Base-by-base conservation (phyloP, 2,888 invertebrate species). In the Acrocyrtus sp. region DNA sequence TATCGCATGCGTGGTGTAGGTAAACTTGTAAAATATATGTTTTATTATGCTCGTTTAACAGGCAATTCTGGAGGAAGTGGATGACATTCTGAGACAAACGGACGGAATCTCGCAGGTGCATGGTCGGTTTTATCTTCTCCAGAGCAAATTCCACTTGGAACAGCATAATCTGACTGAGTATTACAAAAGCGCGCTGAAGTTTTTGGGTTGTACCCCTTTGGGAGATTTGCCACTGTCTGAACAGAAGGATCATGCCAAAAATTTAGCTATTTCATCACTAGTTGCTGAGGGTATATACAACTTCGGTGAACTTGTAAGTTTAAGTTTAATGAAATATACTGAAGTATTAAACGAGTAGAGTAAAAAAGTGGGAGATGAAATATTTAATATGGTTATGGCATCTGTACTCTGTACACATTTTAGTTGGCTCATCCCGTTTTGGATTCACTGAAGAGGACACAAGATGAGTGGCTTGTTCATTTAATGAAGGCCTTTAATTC, bases 271-370 rank as follows among this genome's bases (percentile, higher is more conserved):
- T 6, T 98, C 99, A 0, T 98, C 97, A 0, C 88, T 99, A 24
- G 86, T 98, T 1, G 98, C 97, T 0, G 94, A 96, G 82, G 94
- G 93, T 22, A 94, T 99, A 21, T 99, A 98, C 84, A 99, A 99
- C 84, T 90, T 99, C 81, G 98, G 97, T 0, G 99, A 99, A 85
- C 86, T 99, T 85, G 92, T 92, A 81, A 84, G 69, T 27, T 51
- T 58, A 34, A n/a, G n/a, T n/a, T n/a, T n/a, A 58, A 4, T 17
- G 24, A 6, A 10, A n/a, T 39, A 17, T 21, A 26, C 19, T 62
- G 48, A 45, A 74, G 26, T 72, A 53, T 5, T 65, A 53, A 56
- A n/a, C n/a, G n/a, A n/a, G n/a, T n/a, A n/a, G n/a, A n/a, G n/a
- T n/a, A n/a, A n/a, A n/a, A n/a, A n/a, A n/a, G n/a, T n/a, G n/a